A percentile compares a stretch with the other conserved stretches of the same genome.
Evolutionary conservation across 2,113 vertebrate species (phyloP).

Genomic region (Ramphastos sulfuratus): DNA sequence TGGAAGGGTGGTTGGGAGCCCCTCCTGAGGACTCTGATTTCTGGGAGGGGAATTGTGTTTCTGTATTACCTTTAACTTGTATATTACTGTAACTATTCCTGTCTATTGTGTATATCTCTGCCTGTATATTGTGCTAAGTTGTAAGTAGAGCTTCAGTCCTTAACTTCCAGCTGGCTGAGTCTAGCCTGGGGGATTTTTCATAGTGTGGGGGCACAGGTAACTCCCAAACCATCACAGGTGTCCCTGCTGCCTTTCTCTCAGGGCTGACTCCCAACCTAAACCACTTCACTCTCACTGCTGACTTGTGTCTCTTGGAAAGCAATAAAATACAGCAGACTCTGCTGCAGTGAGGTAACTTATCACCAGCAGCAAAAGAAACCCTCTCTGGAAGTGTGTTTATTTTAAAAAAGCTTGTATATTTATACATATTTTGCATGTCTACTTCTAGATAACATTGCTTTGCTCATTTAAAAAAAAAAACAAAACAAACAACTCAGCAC

Average conservation of each 20-base stretch:
- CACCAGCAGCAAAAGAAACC: conserved; percentile 40
- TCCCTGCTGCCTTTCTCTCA: conserved; percentile 15
- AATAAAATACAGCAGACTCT: conserved; percentile 56
- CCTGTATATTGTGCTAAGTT: no score
- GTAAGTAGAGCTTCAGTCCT: no score
- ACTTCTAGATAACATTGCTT: conserved; percentile 53
- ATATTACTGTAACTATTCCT: no score
- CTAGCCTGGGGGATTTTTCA: no score
- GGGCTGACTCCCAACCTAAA: conserved; percentile 50
- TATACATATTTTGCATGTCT: conserved; percentile 59
- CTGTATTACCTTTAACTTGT: no score
- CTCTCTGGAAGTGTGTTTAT: conserved; percentile 65
- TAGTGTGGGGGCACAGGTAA: no score
- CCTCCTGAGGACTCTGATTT: no score
- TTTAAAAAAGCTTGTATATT: conserved; percentile 69
- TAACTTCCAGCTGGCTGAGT: no score
- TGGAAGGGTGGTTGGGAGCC: no score
- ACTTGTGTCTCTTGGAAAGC: conserved; percentile 63
- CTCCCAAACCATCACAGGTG: neutral
- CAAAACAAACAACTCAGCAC: neutral
- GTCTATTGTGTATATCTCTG: no score
- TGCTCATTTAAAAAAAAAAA: conserved; percentile 45
- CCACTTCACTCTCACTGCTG: conserved; percentile 34
- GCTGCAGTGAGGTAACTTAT: conserved; percentile 55
- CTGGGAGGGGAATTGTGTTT: no score